Evolutionary conservation across 2,888 invertebrate species (phyloP).

Genomic region (Tyria jacobaeae): DNA sequence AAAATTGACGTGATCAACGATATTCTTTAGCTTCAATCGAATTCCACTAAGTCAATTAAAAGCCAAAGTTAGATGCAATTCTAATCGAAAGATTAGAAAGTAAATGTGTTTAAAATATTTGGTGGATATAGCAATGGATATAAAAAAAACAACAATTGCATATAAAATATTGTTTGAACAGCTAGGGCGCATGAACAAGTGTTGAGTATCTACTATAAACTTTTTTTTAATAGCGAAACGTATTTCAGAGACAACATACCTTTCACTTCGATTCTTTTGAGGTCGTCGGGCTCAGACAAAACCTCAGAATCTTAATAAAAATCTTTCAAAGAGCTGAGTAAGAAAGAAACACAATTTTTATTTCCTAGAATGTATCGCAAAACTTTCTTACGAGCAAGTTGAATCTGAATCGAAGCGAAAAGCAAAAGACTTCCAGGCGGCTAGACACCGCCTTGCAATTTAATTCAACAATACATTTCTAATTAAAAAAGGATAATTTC

Average conservation of each 20-base stretch:
- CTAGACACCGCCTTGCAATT: conserved; percentile 44
- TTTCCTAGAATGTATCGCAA: conserved; percentile 24
- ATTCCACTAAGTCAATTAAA: neutral
- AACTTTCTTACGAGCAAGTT: conserved; percentile 25
- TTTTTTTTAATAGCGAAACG: conserved; percentile 27
- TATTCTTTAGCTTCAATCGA: neutral
- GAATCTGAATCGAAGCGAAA: conserved; percentile 56
- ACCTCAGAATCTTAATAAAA: conserved; percentile 49
- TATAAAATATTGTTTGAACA: conserved; percentile 28
- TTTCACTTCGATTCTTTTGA: conserved; percentile 53
- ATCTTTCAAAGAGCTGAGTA: conserved; percentile 26
- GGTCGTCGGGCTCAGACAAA: conserved; percentile 66
- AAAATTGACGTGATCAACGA: too few species aligned
- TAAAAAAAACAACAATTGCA: conserved; percentile 26
- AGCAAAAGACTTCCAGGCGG: conserved; percentile 40
- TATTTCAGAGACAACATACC: conserved; percentile 27
- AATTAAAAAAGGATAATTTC: conserved; percentile 50
- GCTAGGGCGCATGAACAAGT: conserved; percentile 27
- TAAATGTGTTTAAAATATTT: conserved; percentile 1
- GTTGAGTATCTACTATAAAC: conserved; percentile 3
- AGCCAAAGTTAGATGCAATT: neutral
- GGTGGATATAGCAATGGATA: neutral
- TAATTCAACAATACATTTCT: conserved; percentile 50
- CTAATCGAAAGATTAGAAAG: neutral
- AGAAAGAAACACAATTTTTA: neutral